Conservation (phyloP, 2,113 vertebrate species). For the Sinocyclocheilus anshuiensis region DNA sequence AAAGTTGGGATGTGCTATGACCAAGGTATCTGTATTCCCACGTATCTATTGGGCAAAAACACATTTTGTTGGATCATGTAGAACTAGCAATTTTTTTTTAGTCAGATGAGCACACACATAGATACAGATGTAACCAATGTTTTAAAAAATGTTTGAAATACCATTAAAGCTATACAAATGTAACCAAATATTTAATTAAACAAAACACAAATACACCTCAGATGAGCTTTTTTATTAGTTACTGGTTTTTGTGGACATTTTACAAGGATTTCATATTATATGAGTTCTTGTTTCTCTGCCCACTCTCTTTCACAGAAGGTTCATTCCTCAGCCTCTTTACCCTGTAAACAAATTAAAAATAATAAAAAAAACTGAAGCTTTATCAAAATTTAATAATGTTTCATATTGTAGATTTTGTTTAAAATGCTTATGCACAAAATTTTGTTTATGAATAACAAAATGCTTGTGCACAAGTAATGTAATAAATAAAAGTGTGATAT, state of each 20-base stretch:
- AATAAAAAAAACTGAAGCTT: no score
- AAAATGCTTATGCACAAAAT: no score
- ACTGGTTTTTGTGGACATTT: constrained; percentile 41
- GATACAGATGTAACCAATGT: background rate
- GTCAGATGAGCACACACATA: no score
- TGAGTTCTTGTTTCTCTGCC: constrained; percentile 57
- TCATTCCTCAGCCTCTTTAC: constrained; percentile 66
- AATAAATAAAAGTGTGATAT: background rate
- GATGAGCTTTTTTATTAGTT: constrained; percentile 62
- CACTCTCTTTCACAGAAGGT: background rate
- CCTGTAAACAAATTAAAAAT: constrained; percentile 62
- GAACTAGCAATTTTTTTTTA: background rate
- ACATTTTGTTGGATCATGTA: background rate
- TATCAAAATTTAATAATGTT: no score
- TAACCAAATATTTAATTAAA: background rate
- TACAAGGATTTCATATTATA: constrained; percentile 73
- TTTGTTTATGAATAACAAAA: background rate
- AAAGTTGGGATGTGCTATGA: background rate
- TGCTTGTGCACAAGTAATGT: background rate
- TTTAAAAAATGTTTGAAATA: background rate
- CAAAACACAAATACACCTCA: constrained; percentile 6
- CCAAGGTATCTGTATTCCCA: no score
- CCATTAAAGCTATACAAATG: no score
- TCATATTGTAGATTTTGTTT: no score
- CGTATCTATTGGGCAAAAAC: no score